Evolutionary conservation across 2,888 invertebrate species (phyloP), one percentile per base, ranked within the genome.

Genomic region (Acanthosepion pharaonis): DNA sequence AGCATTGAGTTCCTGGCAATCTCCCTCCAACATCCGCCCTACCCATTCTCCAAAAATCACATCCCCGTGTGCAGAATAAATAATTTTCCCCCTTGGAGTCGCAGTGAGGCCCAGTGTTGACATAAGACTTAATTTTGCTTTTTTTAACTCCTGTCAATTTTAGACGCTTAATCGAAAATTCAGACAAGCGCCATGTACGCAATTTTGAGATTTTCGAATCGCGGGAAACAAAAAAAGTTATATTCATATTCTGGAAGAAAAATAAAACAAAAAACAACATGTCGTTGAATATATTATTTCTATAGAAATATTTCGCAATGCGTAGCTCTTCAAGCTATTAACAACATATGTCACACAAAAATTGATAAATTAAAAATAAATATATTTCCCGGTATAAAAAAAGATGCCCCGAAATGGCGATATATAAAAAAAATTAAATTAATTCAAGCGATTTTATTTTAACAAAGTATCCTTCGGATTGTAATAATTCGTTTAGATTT

Each of bases 1-100:
- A 33, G 78, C n/a, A 78, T 33, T 15, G 78, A 78, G 78, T 78
- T 78, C n/a, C n/a, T 78, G 78, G n/a, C n/a, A 78, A 9, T 18
- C 78, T n/a, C 15, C n/a, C n/a, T 78, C 78, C 78, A 33, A n/a
- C 78, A 78, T 78, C 78, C 78, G 78, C n/a, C 33, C n/a, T 78
- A 78, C n/a, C 78, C 78, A n/a, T 33, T 33, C 78, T 15, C 11
- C 20, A 11, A 3, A n/a, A 28, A 78, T 78, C 78, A 78, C 78
- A 78, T 78, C 78, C 78, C 78, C 78, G 78, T 78, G 78, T 18
- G 78, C 78, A 78, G 78, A n/a, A 78, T 78, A 78, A 78, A 78
- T 78, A 78, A 78, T 78, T 33, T 78, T 78, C n/a, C 11, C 11
- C 78, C n/a, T 78, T n/a, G 78, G 33, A 78, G n/a, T n/a, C 78